Evolutionary conservation across 2,797 vertebrate genomes (phyloP), one percentile per base, ranked within the genome.

Genomic region (Bovichtus variegatus): DNA sequence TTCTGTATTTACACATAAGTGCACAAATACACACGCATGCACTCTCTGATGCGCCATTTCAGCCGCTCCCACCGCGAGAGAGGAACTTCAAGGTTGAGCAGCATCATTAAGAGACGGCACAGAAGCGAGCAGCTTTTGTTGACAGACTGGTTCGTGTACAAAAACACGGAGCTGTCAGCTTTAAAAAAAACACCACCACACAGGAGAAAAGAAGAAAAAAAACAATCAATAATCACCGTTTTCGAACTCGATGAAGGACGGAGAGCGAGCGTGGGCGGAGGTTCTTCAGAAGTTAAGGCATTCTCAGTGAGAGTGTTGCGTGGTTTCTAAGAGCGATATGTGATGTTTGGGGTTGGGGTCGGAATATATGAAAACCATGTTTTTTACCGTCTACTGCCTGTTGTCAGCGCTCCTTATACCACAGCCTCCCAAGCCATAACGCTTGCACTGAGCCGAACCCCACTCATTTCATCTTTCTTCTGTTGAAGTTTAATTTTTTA

Each of bases 391-490:
- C 65, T 78, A 81, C 85, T 89, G 77, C 86, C 86, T 87, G 76
- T 90, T 71, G 55, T 82, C 77, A 71, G 58, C 57, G 16, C 65
- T 73, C 80, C 79, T 74, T 69, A 19, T 68, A 38, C 74, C 51
- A 25, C 80, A 65, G 82, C 80, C 77, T 82, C 73, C 77, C 84
- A 78, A 89, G 86, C 89, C 89, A 84, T 87, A 82, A 75, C 31
- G 85, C 89, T 91, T 89, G 78, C 89, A 89, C 91, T 91, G 89
- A 90, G 86, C 88, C 84, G 2, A 80, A 59, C 61, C 83, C 76
- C 61, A 40, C 74, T 23, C 81, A 85, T 90, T 80, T 86, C 67
- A 79, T 72, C 55, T 71, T 41, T 23, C 31, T 74, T 83, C 50
- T 61, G 71, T 82, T 78, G 1, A 55, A 57, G 46, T 71, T 80